A percentile compares a stretch with the other conserved stretches of the same genome.
Conservation (phyloP, 2,888 invertebrate genomes). For the Crocallis elinguaria region DNA sequence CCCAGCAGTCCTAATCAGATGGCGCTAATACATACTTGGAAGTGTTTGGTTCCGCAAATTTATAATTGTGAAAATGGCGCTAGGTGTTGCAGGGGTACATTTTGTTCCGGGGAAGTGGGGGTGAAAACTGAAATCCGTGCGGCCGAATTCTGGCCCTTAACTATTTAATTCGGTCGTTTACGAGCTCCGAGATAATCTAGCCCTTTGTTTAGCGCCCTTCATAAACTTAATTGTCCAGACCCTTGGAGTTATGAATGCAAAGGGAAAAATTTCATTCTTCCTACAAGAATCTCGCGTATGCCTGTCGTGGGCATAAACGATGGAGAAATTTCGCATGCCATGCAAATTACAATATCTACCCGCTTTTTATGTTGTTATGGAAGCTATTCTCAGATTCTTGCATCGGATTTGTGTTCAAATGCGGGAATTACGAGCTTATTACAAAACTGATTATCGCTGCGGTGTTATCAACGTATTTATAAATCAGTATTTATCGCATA, state of each 20-base stretch:
- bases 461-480: conserved; percentile 8
- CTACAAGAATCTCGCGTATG: conserved; percentile 20
- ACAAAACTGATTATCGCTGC: conserved; percentile 10
- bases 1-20: no score
- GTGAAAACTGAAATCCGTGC: no score
- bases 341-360: conserved; percentile 20
- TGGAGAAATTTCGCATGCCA: conserved; percentile 24
- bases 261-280: conserved; percentile 43
- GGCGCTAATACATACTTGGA: no score
- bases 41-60: no score
- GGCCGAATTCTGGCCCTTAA: no score
- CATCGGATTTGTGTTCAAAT: conserved; percentile 4
- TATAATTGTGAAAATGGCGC: no score
- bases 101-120: no score
- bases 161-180: conserved; percentile 77
- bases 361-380: conserved; percentile 6
- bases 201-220: conserved; percentile 70
- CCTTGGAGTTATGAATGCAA: conserved; percentile 56
- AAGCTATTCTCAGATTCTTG: conserved; percentile 14
- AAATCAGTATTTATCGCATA: conserved; percentile 8
- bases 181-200: conserved; percentile 64
- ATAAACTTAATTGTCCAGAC: conserved; percentile 61
- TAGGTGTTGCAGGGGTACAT: no score
- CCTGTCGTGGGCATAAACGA: conserved; percentile 12
- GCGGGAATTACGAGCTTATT: conserved; percentile 12